phyloP scores from a whole-genome alignment of 2,797 vertebrate genomes.

The Apodemus agrarius region DNA sequence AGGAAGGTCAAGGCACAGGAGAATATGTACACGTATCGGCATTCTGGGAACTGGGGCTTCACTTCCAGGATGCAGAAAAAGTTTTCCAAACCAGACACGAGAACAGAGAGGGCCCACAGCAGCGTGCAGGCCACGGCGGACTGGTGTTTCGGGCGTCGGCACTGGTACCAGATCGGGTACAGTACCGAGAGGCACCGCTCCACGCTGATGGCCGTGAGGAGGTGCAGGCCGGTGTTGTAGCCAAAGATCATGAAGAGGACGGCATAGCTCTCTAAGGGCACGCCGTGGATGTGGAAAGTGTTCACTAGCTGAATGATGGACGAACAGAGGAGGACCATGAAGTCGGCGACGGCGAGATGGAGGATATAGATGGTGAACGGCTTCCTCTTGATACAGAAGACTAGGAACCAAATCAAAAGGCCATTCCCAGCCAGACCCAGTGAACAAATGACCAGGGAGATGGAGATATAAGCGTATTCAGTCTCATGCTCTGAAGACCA shows the following conservation, averaged over 20 bases:
- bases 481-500: neutral
- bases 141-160: slow-evolving; percentile 47
- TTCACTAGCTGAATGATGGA: neutral
- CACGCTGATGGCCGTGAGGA: slow-evolving; percentile 77
- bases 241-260: neutral
- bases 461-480: neutral
- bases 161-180: slow-evolving; percentile 72
- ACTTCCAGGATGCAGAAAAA: neutral
- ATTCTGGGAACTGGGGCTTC: neutral
- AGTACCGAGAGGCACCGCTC: slow-evolving; percentile 71
- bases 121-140: slow-evolving; percentile 41
- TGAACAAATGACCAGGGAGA: slow-evolving; percentile 53
- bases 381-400: slow-evolving; percentile 64
- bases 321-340: slow-evolving; percentile 66
- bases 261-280: neutral
- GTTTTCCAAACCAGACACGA: slow-evolving; percentile 2
- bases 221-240: slow-evolving; percentile 47
- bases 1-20: slow-evolving; percentile 21
- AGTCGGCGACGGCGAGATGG: slow-evolving; percentile 68
- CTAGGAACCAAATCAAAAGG: slow-evolving; percentile 69
- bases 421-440: slow-evolving; percentile 73
- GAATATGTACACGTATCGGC: neutral
- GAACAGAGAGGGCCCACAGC: slow-evolving; percentile 62
- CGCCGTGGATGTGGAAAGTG: fast-evolving
- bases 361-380: slow-evolving; percentile 75